A percentile compares a stretch with the other conserved stretches of the same genome.
phyloP scores from a whole-genome alignment of 2,113 vertebrate genomes.

The Piaya cayana region DNA sequence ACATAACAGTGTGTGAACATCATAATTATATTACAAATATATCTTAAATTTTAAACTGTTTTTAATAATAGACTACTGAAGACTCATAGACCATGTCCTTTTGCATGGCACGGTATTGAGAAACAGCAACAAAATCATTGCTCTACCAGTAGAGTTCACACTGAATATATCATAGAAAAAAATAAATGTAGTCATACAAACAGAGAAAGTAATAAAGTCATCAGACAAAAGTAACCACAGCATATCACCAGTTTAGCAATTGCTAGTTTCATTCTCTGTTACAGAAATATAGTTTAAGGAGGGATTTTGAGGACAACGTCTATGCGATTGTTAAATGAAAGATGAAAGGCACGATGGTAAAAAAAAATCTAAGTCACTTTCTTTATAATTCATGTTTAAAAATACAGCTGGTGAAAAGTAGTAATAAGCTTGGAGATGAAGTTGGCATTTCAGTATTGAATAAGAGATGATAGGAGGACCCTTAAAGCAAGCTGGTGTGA shows the following conservation, averaged over 20 bases:
- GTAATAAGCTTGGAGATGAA: background rate
- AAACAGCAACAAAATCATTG: background rate
- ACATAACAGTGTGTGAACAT: background rate
- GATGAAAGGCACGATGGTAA: background rate
- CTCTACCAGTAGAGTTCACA: background rate
- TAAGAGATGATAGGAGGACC: background rate
- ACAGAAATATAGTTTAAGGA: background rate
- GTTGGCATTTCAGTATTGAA: background rate
- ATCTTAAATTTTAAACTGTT: background rate
- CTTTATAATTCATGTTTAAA: background rate
- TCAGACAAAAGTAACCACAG: background rate
- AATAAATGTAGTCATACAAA: background rate
- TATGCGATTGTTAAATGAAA: background rate
- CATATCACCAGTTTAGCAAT: background rate
- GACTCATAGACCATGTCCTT: rapidly evolving
- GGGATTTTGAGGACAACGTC: background rate
- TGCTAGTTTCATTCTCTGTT: background rate
- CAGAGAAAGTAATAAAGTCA: background rate
- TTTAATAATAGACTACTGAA: background rate
- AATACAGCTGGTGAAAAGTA: background rate
- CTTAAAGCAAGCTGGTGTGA: background rate
- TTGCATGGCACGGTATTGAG: background rate
- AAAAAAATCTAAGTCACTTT: background rate
- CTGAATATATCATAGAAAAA: background rate
- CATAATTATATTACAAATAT: background rate